Conservation (phyloP, 2,888 invertebrate species). For the Hypercompe scribonia region DNA sequence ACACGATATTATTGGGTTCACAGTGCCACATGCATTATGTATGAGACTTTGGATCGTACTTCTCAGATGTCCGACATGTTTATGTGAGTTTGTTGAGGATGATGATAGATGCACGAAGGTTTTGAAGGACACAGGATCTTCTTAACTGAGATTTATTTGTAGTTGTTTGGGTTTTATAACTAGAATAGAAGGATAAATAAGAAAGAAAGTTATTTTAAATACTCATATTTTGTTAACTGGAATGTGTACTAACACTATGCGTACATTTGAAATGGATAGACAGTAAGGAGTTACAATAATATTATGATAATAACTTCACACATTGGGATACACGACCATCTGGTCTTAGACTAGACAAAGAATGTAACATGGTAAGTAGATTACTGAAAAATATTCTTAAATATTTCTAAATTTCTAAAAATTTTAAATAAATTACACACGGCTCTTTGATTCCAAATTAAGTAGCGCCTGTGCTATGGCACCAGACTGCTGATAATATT, state of each 20-base stretch:
- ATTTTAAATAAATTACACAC: not conserved
- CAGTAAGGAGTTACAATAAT: no score
- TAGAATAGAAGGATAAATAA: no score
- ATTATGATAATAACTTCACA: no score
- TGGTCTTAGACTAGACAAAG: no score
- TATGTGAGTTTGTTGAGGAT: slow-evolving; percentile 28
- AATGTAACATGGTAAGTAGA: no score
- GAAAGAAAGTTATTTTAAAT: no score
- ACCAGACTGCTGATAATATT: no score
- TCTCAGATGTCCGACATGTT: slow-evolving; percentile 45
- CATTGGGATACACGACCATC: no score
- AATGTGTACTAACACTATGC: not conserved
- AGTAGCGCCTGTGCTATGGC: no score
- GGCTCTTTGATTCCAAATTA: no score
- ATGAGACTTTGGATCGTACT: slow-evolving; percentile 68
- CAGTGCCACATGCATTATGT: slow-evolving; percentile 75
- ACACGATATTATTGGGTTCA: slow-evolving; percentile 74
- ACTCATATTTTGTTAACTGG: not conserved
- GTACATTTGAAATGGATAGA: no score
- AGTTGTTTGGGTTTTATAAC: not conserved
- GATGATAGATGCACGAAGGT: not conserved
- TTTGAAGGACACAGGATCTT: not conserved
- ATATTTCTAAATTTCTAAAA: no score
- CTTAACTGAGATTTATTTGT: not conserved
- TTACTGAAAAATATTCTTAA: not conserved